These are phyloP conservation scores for Proterorhinus semilunaris DNA, from an alignment of 2,113 vertebrate genomes.

Conservation along the genomic window DNA sequence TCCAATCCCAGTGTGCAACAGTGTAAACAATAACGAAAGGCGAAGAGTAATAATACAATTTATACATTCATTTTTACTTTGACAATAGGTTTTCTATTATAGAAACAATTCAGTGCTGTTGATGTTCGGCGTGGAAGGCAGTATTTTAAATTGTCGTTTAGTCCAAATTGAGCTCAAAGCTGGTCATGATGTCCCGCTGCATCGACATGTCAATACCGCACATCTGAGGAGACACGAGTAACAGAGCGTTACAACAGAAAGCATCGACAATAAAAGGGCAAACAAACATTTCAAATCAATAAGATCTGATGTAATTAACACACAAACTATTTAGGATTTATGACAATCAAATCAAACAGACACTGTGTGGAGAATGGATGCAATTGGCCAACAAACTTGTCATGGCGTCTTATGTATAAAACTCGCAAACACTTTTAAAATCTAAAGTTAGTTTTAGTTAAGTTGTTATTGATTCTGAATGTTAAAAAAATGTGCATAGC, in stretches of 20 bases:
- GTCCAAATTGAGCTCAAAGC: conserved; percentile 87
- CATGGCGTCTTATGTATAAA: too few relatives aligned
- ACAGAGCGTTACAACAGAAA: background rate
- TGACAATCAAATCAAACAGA: too few relatives aligned
- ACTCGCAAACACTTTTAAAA: too few relatives aligned
- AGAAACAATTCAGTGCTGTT: background rate
- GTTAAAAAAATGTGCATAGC: too few relatives aligned
- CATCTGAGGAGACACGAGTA: conserved; percentile 75
- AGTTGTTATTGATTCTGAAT: too few relatives aligned
- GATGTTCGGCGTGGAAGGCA: background rate
- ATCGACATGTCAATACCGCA: conserved; percentile 84
- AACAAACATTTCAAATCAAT: background rate
- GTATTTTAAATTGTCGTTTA: conserved; percentile 43
- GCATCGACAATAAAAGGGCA: background rate
- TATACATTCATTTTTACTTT: background rate
- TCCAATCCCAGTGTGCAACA: conserved; percentile 34
- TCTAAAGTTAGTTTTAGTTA: too few relatives aligned
- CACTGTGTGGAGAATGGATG: too few relatives aligned
- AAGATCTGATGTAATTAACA: too few relatives aligned
- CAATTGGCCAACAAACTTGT: too few relatives aligned
- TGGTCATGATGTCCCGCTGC: conserved; percentile 87
- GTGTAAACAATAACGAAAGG: conserved; percentile 33
- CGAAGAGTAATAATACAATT: background rate
- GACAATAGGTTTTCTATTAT: background rate
- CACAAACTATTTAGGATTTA: too few relatives aligned